Conservation (phyloP, 2,888 invertebrate species). For the Synanthedon formicaeformis region DNA sequence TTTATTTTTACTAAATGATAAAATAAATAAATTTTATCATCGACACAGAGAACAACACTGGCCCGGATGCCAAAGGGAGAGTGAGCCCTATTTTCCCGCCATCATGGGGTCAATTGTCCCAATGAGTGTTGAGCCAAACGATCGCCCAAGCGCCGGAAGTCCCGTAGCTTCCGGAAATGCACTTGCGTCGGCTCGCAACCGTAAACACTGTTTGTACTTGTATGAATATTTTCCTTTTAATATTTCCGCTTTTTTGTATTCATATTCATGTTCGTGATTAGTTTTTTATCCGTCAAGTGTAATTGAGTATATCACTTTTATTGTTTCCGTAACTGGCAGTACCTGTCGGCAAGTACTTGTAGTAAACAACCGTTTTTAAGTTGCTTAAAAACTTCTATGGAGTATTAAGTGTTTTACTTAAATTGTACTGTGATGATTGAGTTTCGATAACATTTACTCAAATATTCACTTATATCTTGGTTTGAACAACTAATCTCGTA, state of each 20-base stretch:
- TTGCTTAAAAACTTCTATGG: no score
- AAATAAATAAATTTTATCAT: not conserved
- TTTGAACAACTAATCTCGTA: no score
- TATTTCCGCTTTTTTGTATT: conserved; percentile 10
- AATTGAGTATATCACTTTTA: not conserved
- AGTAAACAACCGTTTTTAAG: no score
- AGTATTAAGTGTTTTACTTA: no score
- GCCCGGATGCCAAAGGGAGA: conserved; percentile 41
- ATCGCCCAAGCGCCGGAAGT: not conserved
- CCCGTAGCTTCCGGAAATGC: conserved; percentile 1
- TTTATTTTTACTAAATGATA: no score
- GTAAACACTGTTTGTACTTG: not conserved
- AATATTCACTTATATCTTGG: no score
- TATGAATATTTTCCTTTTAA: conserved; percentile 2
- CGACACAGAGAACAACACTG: conserved; percentile 15
- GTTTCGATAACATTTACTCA: no score
- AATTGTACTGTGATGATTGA: no score
- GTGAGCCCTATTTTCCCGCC: conserved; percentile 30
- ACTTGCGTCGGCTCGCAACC: not conserved
- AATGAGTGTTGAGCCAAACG: conserved; percentile 20
- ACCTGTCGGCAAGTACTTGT: no score
- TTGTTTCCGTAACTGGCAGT: not conserved
- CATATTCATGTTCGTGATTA: not conserved
- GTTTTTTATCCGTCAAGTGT: not conserved
- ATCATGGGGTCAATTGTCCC: conserved; percentile 39